Conservation (phyloP, 2,113 vertebrate genomes). For the Dryoscopus gambensis region DNA sequence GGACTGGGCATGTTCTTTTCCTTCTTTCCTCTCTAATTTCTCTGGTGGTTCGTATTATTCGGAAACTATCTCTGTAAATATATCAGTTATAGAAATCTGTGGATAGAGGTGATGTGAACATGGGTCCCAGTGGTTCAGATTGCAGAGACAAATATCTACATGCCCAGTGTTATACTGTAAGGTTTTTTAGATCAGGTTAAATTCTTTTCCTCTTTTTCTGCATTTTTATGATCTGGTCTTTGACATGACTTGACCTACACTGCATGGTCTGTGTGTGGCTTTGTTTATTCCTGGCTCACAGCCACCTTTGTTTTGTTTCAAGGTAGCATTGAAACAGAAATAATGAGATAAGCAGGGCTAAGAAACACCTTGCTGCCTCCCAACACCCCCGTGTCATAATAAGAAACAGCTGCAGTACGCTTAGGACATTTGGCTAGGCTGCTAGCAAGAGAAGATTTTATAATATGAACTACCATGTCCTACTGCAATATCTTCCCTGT, state of each 20-base stretch:
- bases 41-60: background rate
- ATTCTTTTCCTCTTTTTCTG: background rate
- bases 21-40: background rate
- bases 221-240: background rate
- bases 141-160: background rate
- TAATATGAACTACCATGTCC: background rate
- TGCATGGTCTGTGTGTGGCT: background rate
- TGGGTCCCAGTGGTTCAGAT: background rate
- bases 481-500: background rate
- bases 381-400: background rate
- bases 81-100: background rate
- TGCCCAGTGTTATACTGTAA: background rate
- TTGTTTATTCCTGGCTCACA: background rate
- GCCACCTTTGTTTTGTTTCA: constrained; percentile 28
- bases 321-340: background rate
- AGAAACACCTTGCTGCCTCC: background rate
- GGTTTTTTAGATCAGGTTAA: background rate
- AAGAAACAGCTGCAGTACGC: background rate
- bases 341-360: background rate
- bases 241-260: background rate
- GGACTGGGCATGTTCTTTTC: background rate
- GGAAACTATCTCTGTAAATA: background rate
- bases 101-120: background rate
- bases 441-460: background rate
- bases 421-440: background rate